A percentile compares a stretch with the other conserved stretches of the same genome.
Conservation (phyloP, 1,140 invertebrate species). For the Eriocheir sinensis region DNA sequence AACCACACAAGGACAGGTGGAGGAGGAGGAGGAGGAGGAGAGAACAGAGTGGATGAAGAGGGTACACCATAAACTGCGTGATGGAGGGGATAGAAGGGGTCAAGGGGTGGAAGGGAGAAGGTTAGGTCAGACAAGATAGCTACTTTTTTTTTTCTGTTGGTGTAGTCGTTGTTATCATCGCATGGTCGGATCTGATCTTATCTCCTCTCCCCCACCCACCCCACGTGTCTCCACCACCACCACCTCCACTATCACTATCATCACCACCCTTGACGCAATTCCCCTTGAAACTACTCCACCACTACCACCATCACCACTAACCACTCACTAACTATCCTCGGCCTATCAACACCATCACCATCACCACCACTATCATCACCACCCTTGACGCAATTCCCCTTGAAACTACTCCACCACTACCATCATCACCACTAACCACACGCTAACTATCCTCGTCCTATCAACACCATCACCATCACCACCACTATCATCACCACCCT, state of each 20-base stretch:
- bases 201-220: neutral
- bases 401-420: no score
- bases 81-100: neutral
- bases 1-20: neutral
- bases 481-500: no score
- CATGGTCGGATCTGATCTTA: neutral
- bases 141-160: neutral
- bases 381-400: no score
- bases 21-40: neutral
- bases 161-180: neutral
- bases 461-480: no score
- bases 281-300: no score
- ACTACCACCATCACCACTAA: neutral
- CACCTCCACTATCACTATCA: no score
- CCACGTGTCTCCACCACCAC: no score
- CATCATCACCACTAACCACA: no score
- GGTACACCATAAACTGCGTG: neutral
- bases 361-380: no score
- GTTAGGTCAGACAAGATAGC: neutral
- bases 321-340: neutral
- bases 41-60: conserved; percentile 17
- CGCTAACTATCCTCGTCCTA: no score
- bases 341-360: no score
- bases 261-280: no score
- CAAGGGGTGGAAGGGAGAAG: neutral